These are phyloP conservation scores for Euschistus heros DNA, from an alignment of 1,140 invertebrate species.

Conservation along the genomic window DNA sequence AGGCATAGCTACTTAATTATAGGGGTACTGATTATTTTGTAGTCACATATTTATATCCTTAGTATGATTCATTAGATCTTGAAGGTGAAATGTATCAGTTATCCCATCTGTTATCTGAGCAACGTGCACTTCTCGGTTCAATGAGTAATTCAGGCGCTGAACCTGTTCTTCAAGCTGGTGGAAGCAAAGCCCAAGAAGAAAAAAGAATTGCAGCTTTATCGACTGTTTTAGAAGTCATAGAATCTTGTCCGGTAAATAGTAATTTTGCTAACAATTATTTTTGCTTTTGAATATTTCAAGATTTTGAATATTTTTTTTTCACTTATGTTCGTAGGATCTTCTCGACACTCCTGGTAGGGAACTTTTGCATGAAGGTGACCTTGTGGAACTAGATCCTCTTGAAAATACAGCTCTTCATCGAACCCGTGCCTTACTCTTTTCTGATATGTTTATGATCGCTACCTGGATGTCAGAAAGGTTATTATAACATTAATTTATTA, in stretches of 20 bases:
- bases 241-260: slow-evolving; percentile 62
- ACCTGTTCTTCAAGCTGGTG: slow-evolving; percentile 33
- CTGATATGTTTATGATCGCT: slow-evolving; percentile 69
- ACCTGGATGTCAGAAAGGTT: slow-evolving; percentile 59
- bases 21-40: not conserved
- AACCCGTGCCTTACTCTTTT: slow-evolving; percentile 87
- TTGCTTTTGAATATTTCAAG: not conserved
- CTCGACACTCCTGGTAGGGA: slow-evolving; percentile 62
- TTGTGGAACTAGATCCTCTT: slow-evolving; percentile 78
- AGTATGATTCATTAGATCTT: slow-evolving; percentile 49
- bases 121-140: slow-evolving; percentile 70
- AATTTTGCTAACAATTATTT: too few relatives aligned
- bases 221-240: slow-evolving; percentile 73
- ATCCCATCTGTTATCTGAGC: slow-evolving; percentile 89
- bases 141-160: slow-evolving; percentile 42
- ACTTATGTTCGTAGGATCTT: slow-evolving; percentile 43
- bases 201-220: slow-evolving; percentile 46
- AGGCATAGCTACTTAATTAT: too few relatives aligned
- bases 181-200: slow-evolving; percentile 46
- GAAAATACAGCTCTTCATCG: slow-evolving; percentile 76
- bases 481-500: slow-evolving; percentile 15
- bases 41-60: not conserved
- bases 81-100: slow-evolving; percentile 99
- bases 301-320: not conserved
- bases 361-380: slow-evolving; percentile 77